These are phyloP conservation scores for Cybosia mesomella DNA, from an alignment of 2,888 invertebrate species.

Conservation along the genomic window DNA sequence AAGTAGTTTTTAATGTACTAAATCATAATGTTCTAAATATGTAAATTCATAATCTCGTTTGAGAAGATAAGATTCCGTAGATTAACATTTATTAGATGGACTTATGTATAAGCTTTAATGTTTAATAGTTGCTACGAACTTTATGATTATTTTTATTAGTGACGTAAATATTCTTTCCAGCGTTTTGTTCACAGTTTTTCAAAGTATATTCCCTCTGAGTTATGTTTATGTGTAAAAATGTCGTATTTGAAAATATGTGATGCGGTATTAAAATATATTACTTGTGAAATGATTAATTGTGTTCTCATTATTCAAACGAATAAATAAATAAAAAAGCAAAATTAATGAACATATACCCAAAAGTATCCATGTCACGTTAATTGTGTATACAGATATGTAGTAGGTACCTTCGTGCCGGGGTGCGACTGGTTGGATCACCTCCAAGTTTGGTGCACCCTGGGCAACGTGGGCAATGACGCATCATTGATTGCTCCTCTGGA, in stretches of 20 bases:
- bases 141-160: slow-evolving; percentile 42
- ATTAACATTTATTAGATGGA: slow-evolving; percentile 36
- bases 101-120: slow-evolving; percentile 39
- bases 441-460: too few relatives aligned
- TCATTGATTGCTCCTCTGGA: too few relatives aligned
- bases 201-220: slow-evolving; percentile 29
- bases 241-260: slow-evolving; percentile 29
- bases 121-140: slow-evolving; percentile 30
- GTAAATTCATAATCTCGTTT: slow-evolving; percentile 47
- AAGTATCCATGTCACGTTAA: too few relatives aligned
- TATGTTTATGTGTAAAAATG: slow-evolving; percentile 28
- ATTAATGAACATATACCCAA: too few relatives aligned
- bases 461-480: too few relatives aligned
- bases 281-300: slow-evolving; percentile 8
- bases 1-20: slow-evolving; percentile 47
- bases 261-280: slow-evolving; percentile 34
- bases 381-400: too few relatives aligned
- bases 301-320: neutral
- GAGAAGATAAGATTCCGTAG: slow-evolving; percentile 41
- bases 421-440: too few relatives aligned
- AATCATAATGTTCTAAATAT: slow-evolving; percentile 35
- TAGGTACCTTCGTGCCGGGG: too few relatives aligned
- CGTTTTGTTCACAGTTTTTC: slow-evolving; percentile 40
- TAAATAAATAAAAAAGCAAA: neutral
- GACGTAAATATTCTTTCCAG: slow-evolving; percentile 36